Base-by-base conservation (phyloP, 2,113 vertebrate genomes). In the Marmota flaviventris region DNA sequence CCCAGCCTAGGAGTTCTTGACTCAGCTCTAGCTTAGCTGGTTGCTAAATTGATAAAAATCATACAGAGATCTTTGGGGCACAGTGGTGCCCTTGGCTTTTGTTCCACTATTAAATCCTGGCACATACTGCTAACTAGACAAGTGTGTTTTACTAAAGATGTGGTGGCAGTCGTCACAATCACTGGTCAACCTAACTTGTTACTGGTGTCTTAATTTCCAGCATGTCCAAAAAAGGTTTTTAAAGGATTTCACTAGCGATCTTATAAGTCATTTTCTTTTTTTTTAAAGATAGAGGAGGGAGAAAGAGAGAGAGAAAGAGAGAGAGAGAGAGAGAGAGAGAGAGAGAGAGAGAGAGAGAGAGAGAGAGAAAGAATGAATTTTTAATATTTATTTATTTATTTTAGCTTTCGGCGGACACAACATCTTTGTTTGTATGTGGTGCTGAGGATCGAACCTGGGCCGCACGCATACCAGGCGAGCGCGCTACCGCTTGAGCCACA, bases 81-180 rank as follows among this genome's bases (percentile, higher is more conserved):
- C 34, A 67, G 45, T 69, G 22, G 70, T 53, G n/a, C 94, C 89
- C 89, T 53, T 79, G 81, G 89, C 20, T 63, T 89, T 86, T 96
- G 78, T 89, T 93, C 86, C 89, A 13, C 91, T 89, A 9, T 89
- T 96, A 73, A 94, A 83, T 73, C 65, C 84, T 79, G 75, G 53
- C 89, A 45, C 45, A 69, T 87, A 77, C 25, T 92, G 81, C 85
- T 94, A 27, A 70, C 78, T 32, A 83, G 51, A 39, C 93, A 76
- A 93, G 65, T 85, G 76, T 85, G 48, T 93, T 96, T 89, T 95
- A 42, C 92, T 93, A 77, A 92, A 65, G 51, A 87, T 53, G 32
- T 27, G 20, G 83, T 97, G 83, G 58, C 39, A 89, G 97, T 97
- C 96, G 97, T 97, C 98, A 90, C 97, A 97, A 97, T 96, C 96